phyloP scores from a whole-genome alignment of 2,888 invertebrate genomes.

The Allolobophora icterica region DNA sequence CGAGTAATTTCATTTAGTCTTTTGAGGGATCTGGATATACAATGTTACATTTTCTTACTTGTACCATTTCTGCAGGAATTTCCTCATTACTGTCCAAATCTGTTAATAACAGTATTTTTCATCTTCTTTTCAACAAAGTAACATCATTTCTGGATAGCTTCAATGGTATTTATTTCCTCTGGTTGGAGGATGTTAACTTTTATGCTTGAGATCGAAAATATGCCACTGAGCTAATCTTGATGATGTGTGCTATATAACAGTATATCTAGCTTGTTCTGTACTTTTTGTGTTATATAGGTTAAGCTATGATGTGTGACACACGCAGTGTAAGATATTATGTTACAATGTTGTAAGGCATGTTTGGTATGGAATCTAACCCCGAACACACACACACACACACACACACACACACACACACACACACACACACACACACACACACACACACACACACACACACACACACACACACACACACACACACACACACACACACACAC shows the following conservation, averaged over 20 bases:
- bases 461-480: no score
- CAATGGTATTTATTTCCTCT: background rate
- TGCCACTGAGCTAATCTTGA: background rate
- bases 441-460: no score
- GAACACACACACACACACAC: background rate
- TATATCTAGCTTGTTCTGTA: background rate
- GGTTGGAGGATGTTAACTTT: background rate
- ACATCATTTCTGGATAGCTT: background rate
- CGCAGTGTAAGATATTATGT: background rate
- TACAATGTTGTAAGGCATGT: background rate
- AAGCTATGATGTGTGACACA: background rate
- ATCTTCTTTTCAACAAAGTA: constrained; percentile 1
- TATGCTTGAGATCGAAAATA: background rate
- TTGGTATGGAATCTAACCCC: background rate
- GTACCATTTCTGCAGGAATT: background rate
- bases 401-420: no score
- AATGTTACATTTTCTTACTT: background rate
- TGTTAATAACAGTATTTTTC: background rate
- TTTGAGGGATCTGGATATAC: background rate
- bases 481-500: no score
- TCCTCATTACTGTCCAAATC: background rate
- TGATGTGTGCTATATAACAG: background rate
- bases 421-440: no score
- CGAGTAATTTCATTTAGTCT: background rate
- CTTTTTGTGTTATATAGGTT: background rate